phyloP scores from a whole-genome alignment of 2,888 invertebrate species.

The Dicroscelio sp. region DNA sequence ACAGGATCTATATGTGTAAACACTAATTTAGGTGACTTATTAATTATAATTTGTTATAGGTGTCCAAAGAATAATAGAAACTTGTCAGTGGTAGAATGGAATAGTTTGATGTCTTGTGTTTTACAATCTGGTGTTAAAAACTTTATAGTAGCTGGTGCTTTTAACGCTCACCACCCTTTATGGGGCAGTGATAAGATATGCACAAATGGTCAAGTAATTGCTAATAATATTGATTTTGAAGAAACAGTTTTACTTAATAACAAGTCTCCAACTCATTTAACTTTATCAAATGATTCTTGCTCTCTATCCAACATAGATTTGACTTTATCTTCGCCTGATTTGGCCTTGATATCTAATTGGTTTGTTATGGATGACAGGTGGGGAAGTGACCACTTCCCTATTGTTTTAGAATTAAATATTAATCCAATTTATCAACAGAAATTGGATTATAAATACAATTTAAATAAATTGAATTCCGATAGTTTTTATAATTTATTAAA shows the following conservation, averaged over 20 bases:
- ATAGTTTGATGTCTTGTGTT: too few relatives aligned
- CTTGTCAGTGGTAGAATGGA: too few relatives aligned
- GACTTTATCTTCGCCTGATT: background rate
- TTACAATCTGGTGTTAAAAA: too few relatives aligned
- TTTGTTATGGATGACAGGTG: constrained; percentile 31
- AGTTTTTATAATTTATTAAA: background rate
- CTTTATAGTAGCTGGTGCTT: constrained; percentile 3
- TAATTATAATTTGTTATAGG: too few relatives aligned
- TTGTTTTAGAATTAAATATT: constrained; percentile 38
- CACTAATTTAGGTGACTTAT: too few relatives aligned
- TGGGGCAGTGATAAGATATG: constrained; percentile 20
- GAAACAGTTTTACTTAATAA: constrained; percentile 5
- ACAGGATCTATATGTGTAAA: too few relatives aligned
- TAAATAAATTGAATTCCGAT: constrained; percentile 21
- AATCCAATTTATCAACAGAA: background rate
- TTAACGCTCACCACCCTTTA: constrained; percentile 16
- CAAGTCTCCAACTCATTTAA: constrained; percentile 51
- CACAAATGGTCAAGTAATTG: constrained; percentile 7
- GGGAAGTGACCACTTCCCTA: constrained; percentile 72
- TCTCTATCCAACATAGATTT: constrained; percentile 24
- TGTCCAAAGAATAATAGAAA: too few relatives aligned
- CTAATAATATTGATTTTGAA: constrained; percentile 10
- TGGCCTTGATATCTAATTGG: constrained; percentile 48
- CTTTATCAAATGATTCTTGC: background rate
- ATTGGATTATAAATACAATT: constrained; percentile 36